Evolutionary conservation across 2,113 vertebrate genomes (phyloP).

Genomic region (Orthochromis indermauri): DNA sequence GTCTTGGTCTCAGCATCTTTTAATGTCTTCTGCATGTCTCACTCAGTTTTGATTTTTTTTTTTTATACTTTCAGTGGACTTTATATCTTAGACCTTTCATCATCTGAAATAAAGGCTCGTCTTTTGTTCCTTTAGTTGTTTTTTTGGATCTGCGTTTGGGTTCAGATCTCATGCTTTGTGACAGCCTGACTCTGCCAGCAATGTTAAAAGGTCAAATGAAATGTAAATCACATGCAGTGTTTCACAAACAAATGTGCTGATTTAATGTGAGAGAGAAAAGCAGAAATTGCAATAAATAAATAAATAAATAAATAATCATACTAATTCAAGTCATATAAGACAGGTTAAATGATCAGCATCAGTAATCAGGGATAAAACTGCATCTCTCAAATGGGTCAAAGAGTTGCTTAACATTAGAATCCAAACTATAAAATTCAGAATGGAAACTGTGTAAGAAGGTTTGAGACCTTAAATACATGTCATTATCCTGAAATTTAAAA

Average conservation of each 20-base stretch:
- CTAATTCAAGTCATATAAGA: neutral
- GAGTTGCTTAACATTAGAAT: neutral
- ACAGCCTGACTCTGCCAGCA: neutral
- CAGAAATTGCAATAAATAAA: neutral
- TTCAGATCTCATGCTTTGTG: neutral
- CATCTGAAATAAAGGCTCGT: neutral
- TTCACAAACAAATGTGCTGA: neutral
- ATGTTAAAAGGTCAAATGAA: neutral
- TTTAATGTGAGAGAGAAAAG: neutral
- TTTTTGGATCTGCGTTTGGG: neutral
- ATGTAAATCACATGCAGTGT: neutral
- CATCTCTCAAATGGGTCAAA: neutral
- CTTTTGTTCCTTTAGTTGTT: neutral
- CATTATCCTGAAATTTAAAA: neutral
- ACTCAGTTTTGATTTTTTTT: neutral
- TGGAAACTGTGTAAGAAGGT: neutral
- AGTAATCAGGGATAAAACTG: constrained; percentile 9
- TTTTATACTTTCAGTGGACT: neutral
- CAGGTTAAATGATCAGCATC: neutral
- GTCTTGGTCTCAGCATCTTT: neutral
- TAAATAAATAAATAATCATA: neutral
- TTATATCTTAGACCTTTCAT: neutral
- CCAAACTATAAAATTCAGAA: neutral
- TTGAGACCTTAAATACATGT: neutral
- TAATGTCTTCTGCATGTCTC: neutral